Percentiles rank a stretch among this genome's conserved stretches.
Evolutionary conservation across 30 jellyfish, hydroid and myxozoan genomes (phyloP).

Genomic region (Haliclystus octoradiatus): DNA sequence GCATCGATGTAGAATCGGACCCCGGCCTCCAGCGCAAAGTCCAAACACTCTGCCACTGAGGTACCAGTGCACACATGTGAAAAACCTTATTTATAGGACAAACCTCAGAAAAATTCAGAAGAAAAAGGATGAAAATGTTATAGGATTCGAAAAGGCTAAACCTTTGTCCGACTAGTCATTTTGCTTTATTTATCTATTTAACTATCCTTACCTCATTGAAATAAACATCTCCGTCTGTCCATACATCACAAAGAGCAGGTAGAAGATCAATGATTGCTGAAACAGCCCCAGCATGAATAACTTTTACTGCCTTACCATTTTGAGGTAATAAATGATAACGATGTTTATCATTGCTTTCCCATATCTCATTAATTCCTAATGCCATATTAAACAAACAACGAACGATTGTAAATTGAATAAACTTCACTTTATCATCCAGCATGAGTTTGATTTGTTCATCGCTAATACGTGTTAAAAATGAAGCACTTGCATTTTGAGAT

Average conservation of each 20-base stretch:
- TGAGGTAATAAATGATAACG: slow-evolving; percentile 8
- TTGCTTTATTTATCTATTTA: too few relatives aligned
- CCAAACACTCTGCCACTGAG: too few relatives aligned
- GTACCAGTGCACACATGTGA: too few relatives aligned
- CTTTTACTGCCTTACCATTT: slow-evolving; percentile 13
- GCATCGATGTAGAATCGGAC: too few relatives aligned
- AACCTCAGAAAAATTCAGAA: too few relatives aligned
- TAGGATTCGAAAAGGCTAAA: too few relatives aligned
- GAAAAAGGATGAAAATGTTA: too few relatives aligned
- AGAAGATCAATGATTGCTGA: slow-evolving; percentile 64
- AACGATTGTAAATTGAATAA: slow-evolving; percentile 54
- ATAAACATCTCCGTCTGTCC: not conserved
- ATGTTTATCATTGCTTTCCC: slow-evolving; percentile 44
- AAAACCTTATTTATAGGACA: too few relatives aligned
- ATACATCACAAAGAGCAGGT: slow-evolving; percentile 62
- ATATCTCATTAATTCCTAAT: slow-evolving; percentile 54
- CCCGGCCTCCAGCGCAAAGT: too few relatives aligned
- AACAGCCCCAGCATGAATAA: slow-evolving; percentile 81
- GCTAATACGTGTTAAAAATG: not conserved
- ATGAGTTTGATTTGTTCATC: not conserved
- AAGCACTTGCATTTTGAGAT: not conserved
- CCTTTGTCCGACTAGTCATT: too few relatives aligned
- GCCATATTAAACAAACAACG: slow-evolving; percentile 80
- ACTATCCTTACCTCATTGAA: not conserved
- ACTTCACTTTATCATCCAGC: slow-evolving; percentile 5